Evolutionary conservation across 2,888 invertebrate species (phyloP).

Genomic region (Chesias legatella): DNA sequence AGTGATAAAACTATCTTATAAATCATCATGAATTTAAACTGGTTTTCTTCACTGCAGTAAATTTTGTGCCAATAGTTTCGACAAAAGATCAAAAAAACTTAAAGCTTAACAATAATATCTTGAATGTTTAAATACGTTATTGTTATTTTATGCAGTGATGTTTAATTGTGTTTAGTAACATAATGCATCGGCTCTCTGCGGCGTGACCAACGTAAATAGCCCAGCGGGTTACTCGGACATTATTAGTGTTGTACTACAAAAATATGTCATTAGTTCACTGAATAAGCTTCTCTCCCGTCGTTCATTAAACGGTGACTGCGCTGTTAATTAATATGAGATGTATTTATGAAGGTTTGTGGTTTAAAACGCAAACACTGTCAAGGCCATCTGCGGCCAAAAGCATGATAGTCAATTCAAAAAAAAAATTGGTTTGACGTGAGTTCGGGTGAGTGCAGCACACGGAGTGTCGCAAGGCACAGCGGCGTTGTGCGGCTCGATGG

Average conservation of each 20-base stretch:
- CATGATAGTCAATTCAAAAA: no score
- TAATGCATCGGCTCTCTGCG: conserved; percentile 32
- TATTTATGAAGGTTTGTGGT: background rate
- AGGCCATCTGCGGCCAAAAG: no score
- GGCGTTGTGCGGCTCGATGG: conserved; percentile 64
- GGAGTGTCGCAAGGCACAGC: conserved; percentile 47
- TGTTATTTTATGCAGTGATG: conserved; percentile 13
- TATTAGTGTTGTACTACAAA: conserved; percentile 22
- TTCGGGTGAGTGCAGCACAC: conserved; percentile 55
- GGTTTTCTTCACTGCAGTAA: background rate
- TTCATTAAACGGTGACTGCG: no score
- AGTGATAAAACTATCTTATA: conserved; percentile 19
- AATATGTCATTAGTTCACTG: conserved; percentile 21
- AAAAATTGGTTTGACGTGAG: no score
- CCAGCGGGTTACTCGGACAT: conserved; percentile 55
- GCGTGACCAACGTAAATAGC: conserved; percentile 35
- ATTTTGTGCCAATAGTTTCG: conserved; percentile 12
- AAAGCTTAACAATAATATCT: conserved; percentile 7
- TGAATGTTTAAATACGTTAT: conserved; percentile 2
- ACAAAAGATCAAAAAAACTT: conserved; percentile 1
- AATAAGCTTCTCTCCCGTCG: conserved; percentile 1
- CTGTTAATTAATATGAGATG: conserved; percentile 50
- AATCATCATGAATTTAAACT: conserved; percentile 16
- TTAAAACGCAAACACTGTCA: no score
- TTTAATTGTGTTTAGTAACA: conserved; percentile 26